These are phyloP conservation scores for Brachyptera putata DNA, from an alignment of 2,888 invertebrate species.

Conservation along the genomic window DNA sequence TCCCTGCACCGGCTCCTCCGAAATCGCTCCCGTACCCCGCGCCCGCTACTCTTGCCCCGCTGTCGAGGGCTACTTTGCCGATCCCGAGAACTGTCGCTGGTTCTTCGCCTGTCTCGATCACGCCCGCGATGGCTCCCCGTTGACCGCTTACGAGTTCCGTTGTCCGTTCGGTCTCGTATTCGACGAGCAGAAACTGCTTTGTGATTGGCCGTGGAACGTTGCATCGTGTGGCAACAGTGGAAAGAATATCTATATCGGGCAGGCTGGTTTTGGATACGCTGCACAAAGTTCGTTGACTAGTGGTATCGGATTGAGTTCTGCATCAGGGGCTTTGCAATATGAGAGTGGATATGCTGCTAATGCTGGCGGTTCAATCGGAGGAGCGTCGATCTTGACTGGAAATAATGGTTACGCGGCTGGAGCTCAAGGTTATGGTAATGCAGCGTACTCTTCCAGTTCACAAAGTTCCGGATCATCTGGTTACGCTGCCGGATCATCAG, in stretches of 20 bases:
- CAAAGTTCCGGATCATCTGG: too few relatives aligned
- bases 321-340: background rate
- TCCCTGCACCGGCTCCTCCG: constrained; percentile 68
- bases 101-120: constrained; percentile 78
- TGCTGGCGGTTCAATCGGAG: too few relatives aligned
- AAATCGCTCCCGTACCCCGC: constrained; percentile 69
- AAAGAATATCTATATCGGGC: background rate
- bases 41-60: constrained; percentile 64
- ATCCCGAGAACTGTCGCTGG: constrained; percentile 78
- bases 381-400: too few relatives aligned
- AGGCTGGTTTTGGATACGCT: constrained; percentile 15
- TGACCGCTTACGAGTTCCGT: constrained; percentile 72
- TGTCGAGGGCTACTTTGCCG: constrained; percentile 68
- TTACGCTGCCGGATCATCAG: too few relatives aligned
- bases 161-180: constrained; percentile 77
- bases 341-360: background rate
- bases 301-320: background rate
- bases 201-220: constrained; percentile 79
- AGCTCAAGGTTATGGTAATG: too few relatives aligned
- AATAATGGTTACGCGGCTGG: too few relatives aligned
- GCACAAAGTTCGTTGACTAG: background rate
- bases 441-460: too few relatives aligned
- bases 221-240: constrained; percentile 30
- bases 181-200: constrained; percentile 63
- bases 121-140: constrained; percentile 44